phyloP scores from a whole-genome alignment of 2,113 vertebrate genomes.

The Ceratotherium simum region DNA sequence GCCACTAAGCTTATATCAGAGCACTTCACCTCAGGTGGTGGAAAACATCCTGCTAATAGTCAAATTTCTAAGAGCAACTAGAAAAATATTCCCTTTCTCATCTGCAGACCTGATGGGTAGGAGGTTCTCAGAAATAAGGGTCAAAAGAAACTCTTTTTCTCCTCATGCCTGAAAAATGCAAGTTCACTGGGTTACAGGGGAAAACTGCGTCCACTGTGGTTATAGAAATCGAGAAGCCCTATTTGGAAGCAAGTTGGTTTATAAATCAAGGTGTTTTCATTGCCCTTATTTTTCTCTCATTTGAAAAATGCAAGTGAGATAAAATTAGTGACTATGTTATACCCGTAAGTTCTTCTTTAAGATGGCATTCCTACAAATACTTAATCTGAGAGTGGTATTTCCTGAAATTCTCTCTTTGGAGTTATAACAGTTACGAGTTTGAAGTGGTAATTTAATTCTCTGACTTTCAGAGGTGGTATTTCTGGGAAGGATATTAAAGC shows the following conservation, averaged over 20 bases:
- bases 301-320: constrained; percentile 3
- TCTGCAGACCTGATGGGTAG: neutral
- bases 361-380: neutral
- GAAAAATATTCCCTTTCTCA: neutral
- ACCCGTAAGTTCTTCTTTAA: neutral
- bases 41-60: neutral
- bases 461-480: constrained; percentile 43
- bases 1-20: neutral
- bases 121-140: neutral
- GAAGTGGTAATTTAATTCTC: constrained; percentile 59
- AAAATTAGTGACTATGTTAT: constrained; percentile 10
- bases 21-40: neutral
- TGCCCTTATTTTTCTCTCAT: neutral
- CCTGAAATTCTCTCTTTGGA: constrained; percentile 19
- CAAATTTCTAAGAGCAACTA: neutral
- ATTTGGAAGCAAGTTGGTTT: neutral
- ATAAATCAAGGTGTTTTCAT: neutral
- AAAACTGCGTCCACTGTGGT: neutral
- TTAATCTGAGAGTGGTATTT: constrained; percentile 45
- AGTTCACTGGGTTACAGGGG: too few species aligned
- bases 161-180: neutral
- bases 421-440: constrained; percentile 46
- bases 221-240: neutral
- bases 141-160: neutral
- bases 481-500: constrained; percentile 52